Base-by-base conservation (phyloP, 2,888 invertebrate species). In the Oxystoma pomonae region DNA sequence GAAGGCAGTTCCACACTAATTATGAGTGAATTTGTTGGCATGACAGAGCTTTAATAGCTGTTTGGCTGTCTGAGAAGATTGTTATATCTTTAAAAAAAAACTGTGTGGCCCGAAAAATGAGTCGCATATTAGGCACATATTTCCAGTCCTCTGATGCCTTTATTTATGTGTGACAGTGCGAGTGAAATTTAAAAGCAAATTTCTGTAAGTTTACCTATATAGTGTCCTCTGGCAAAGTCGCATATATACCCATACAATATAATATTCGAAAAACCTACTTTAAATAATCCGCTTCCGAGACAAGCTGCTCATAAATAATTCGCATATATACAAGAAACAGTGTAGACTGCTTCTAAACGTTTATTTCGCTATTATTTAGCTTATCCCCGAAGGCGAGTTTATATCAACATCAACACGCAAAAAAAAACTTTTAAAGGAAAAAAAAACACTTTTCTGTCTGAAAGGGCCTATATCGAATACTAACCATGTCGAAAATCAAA, bases 401-500 rank as follows among this genome's bases (percentile, higher is more conserved):
- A 35, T 7, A 35, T 7, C 35, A 35, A 35, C 35, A 35, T 35
- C 35, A 35, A 35, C 5, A 7, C 12, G 35, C 3, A 35, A 35
- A 35, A 12, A 35, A 35, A 35, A 35, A 35, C 35, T 35, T 35
- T 35, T 12, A 12, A 35, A 35, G 12, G 35, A 35, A 35, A 3
- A 35, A 35, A n/a, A n/a, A n/a, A n/a, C n/a, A 35, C 35, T 35
- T 3, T 35, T 35, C 12, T 35, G 35, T 35, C 3, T 35, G 12
- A 3, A 12, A 35, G 5, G 35, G 35, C 35, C 35, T 35, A 35
- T 35, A 35, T 35, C 35, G 35, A 35, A 35, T 12, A 35, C 35
- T 35, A 12, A 35, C 35, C 5, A 35, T 35, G 35, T 51, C 51
- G 35, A 16, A 16, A 74, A 77, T 76, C 76, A 75, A 74, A 75